Evolutionary conservation across 2,888 invertebrate genomes (phyloP).

Genomic region (Aphodius granarius): DNA sequence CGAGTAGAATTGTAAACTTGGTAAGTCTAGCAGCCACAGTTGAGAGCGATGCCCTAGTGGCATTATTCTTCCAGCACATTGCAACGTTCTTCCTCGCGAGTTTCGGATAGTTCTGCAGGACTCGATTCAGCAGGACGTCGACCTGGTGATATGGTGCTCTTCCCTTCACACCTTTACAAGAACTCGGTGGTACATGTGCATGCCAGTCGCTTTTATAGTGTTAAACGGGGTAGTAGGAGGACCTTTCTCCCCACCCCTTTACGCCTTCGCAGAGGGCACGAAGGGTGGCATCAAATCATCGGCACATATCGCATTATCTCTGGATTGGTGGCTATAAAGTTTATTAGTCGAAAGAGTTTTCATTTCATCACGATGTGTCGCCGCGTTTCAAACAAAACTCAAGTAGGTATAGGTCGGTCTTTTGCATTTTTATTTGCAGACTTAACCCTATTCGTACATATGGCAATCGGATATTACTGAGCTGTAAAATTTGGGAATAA

Average conservation of each 20-base stretch:
- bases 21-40: constrained; percentile 40
- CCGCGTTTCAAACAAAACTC: neutral
- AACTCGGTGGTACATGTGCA: constrained; percentile 10
- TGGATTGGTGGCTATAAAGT: neutral
- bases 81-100: neutral
- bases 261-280: neutral
- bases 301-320: neutral
- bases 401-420: neutral
- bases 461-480: neutral
- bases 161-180: constrained; percentile 15
- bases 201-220: neutral
- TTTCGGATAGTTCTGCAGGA: constrained; percentile 11
- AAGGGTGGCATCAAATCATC: neutral
- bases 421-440: neutral
- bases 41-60: constrained; percentile 18
- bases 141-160: neutral
- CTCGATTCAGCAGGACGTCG: neutral
- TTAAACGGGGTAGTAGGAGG: neutral
- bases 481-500: neutral
- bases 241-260: neutral
- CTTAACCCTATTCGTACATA: neutral
- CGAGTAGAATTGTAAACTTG: constrained; percentile 56
- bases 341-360: neutral
- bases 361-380: neutral
- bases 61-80: constrained; percentile 4